A percentile compares a stretch with the other conserved stretches of the same genome.
These are phyloP conservation scores for Aurelia sp. DNA, from an alignment of 30 jellyfish, hydroid and myxozoan species.

Conservation along the genomic window DNA sequence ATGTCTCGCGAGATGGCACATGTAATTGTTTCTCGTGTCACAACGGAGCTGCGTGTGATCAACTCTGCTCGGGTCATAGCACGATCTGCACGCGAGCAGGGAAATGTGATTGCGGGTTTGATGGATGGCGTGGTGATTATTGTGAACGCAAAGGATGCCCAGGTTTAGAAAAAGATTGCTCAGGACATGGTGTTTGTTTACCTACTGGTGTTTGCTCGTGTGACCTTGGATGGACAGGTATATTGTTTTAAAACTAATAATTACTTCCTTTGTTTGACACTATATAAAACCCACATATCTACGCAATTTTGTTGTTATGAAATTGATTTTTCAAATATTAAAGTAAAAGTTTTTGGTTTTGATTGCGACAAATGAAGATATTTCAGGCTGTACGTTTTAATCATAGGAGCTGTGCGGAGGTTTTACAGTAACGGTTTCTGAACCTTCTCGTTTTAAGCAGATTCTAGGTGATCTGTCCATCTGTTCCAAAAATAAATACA, in stretches of 20 bases:
- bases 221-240: slow-evolving; percentile 79
- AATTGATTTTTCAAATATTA: no score
- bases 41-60: slow-evolving; percentile 76
- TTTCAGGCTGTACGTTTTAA: no score
- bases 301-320: no score
- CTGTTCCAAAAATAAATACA: background rate
- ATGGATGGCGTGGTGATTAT: slow-evolving; percentile 80
- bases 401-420: no score
- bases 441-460: no score
- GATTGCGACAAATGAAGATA: no score
- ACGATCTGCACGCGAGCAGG: slow-evolving; percentile 56
- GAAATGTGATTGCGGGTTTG: slow-evolving; percentile 74
- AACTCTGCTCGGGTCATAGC: slow-evolving; percentile 72
- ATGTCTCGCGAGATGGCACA: slow-evolving; percentile 62
- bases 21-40: slow-evolving; percentile 69
- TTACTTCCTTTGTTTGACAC: no score
- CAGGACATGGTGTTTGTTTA: slow-evolving; percentile 74
- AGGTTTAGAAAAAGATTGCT: slow-evolving; percentile 52
- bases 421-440: no score
- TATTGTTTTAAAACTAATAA: background rate
- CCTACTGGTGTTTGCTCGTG: slow-evolving; percentile 80
- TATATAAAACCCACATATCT: no score
- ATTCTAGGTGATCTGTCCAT: background rate
- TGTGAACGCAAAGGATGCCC: slow-evolving; percentile 79
- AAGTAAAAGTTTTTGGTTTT: no score